Conservation (phyloP, 2,888 invertebrate genomes). For the Cheilosia urbana region DNA sequence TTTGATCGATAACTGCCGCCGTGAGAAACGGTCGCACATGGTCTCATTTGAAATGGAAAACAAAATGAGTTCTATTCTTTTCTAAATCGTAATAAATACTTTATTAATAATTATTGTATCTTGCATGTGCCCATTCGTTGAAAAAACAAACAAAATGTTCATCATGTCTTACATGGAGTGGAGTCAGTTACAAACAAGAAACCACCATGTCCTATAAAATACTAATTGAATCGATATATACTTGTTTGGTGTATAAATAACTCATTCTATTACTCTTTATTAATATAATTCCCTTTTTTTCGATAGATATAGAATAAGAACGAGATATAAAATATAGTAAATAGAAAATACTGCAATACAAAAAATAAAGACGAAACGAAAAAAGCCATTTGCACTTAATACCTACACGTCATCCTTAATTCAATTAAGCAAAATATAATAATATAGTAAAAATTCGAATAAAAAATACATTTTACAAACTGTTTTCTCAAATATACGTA, state of each 20-base stretch:
- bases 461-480: slow-evolving; percentile 35
- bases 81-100: slow-evolving; percentile 64
- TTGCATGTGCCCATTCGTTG: slow-evolving; percentile 58
- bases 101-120: slow-evolving; percentile 72
- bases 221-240: slow-evolving; percentile 62
- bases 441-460: slow-evolving; percentile 18
- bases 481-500: slow-evolving; percentile 57
- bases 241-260: slow-evolving; percentile 60
- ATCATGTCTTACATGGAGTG: slow-evolving; percentile 27
- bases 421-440: slow-evolving; percentile 44
- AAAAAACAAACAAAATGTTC: slow-evolving; percentile 56
- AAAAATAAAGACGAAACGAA: slow-evolving; percentile 17
- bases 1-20: no score
- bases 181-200: slow-evolving; percentile 40
- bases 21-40: no score
- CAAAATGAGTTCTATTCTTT: not conserved
- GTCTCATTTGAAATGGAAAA: not conserved
- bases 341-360: slow-evolving; percentile 50
- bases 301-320: slow-evolving; percentile 50
- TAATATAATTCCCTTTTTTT: slow-evolving; percentile 37
- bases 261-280: slow-evolving; percentile 60
- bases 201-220: slow-evolving; percentile 40
- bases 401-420: slow-evolving; percentile 52
- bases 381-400: slow-evolving; percentile 53
- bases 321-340: not conserved